Evolutionary conservation across 2,113 vertebrate genomes (phyloP).

Genomic region (Marmota monax): DNA sequence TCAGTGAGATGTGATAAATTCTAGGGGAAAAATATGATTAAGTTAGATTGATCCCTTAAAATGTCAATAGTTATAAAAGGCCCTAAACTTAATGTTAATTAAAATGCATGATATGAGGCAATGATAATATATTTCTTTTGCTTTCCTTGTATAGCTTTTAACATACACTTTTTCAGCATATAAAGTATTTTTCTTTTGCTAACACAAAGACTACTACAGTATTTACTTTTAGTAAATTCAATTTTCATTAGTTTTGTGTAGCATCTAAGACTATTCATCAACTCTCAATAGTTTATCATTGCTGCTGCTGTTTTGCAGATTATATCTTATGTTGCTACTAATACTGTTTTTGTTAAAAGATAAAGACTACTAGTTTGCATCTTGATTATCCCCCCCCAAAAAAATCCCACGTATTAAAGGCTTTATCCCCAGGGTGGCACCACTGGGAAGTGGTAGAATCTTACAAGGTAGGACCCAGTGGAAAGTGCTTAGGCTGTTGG

Average conservation of each 20-base stretch:
- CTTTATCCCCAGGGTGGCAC: not conserved
- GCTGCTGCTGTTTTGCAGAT: not conserved
- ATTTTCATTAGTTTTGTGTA: not conserved
- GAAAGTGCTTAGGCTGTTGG: no score
- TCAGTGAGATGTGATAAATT: conserved; percentile 2
- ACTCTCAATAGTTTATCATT: not conserved
- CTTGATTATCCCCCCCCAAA: not conserved
- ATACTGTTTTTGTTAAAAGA: not conserved
- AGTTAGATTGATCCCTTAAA: not conserved
- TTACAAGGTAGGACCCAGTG: no score
- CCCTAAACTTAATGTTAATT: not conserved
- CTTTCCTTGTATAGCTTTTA: not conserved
- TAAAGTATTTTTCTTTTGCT: not conserved
- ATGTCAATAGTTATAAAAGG: conserved; percentile 16
- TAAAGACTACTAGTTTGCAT: not conserved
- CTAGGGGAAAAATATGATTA: not conserved
- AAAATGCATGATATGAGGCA: not conserved
- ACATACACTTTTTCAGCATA: not conserved
- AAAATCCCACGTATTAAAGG: not conserved
- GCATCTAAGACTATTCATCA: not conserved
- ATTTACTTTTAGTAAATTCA: not conserved
- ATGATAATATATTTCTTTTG: not conserved
- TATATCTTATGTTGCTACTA: not conserved
- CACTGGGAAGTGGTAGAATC: no score
- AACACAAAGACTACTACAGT: not conserved